Conservation (phyloP, 2,888 invertebrate genomes). For the Eustalomyia histrio region DNA sequence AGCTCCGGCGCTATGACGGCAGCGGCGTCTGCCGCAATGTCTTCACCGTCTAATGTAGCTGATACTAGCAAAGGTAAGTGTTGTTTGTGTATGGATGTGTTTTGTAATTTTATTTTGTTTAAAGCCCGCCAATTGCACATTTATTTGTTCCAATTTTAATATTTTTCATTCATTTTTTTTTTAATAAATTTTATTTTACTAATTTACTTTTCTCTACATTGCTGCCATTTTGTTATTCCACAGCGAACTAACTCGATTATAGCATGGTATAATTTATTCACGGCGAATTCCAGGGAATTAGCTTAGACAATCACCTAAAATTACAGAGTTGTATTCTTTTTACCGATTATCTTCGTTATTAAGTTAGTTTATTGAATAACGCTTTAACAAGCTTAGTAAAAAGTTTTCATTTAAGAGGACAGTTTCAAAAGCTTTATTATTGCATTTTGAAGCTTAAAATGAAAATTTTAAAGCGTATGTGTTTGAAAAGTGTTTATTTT, state of each 20-base stretch:
- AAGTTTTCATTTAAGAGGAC: neutral
- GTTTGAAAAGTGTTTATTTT: too few species aligned
- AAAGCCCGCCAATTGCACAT: constrained; percentile 54
- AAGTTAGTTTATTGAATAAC: constrained; percentile 3
- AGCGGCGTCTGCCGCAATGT: constrained; percentile 46
- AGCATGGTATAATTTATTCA: neutral
- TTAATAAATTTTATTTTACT: constrained; percentile 3
- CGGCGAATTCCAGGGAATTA: constrained; percentile 17
- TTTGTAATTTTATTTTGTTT: constrained; percentile 14
- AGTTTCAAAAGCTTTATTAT: neutral
- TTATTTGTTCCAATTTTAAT: constrained; percentile 4
- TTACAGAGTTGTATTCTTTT: constrained; percentile 7
- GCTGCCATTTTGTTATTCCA: constrained; percentile 16
- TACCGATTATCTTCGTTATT: neutral
- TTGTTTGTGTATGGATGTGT: constrained; percentile 1
- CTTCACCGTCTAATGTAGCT: constrained; percentile 56
- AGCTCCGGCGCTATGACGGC: constrained; percentile 27
- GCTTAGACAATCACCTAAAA: constrained; percentile 11
- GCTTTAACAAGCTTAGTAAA: constrained; percentile 1
- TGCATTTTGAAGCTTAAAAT: too few species aligned
- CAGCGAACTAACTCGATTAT: neutral
- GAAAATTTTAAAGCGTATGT: too few species aligned
- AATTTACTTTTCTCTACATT: constrained; percentile 1
- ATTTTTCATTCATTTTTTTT: neutral
- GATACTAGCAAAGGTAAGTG: constrained; percentile 55